A percentile compares a stretch with the other conserved stretches of the same genome.
Evolutionary conservation across 2,797 vertebrate genomes (phyloP).

Genomic region (Phoebastria nigripes): DNA sequence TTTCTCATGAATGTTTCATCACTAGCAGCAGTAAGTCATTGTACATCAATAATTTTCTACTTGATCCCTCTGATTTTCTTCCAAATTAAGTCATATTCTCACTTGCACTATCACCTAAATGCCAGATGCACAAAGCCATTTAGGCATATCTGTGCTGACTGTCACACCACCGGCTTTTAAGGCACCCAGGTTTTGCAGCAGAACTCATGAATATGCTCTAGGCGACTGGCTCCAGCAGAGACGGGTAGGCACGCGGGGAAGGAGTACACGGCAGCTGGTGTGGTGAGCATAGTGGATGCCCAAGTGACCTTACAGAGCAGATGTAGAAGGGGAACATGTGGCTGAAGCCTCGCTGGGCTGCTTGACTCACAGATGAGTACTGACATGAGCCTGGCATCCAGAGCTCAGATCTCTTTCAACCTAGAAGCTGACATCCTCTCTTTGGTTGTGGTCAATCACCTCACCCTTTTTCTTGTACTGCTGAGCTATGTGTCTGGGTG

Average conservation of each 20-base stretch:
- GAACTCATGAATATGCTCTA: fast-evolving
- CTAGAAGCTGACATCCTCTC: not conserved
- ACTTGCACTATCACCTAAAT: not conserved
- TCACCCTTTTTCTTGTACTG: fast-evolving
- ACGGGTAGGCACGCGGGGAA: fast-evolving
- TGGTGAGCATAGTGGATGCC: not conserved
- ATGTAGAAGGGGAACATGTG: fast-evolving
- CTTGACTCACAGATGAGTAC: not conserved
- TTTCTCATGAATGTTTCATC: conserved; percentile 40
- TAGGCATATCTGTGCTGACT: not conserved
- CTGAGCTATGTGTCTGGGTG: not conserved
- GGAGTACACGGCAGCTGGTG: fast-evolving
- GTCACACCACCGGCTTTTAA: not conserved
- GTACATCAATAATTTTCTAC: not conserved
- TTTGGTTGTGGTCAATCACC: not conserved
- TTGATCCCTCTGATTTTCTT: conserved; percentile 1
- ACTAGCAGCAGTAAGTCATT: conserved; percentile 8
- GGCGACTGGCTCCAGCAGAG: not conserved
- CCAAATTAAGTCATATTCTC: not conserved
- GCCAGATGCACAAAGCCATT: not conserved
- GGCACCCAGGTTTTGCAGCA: not conserved
- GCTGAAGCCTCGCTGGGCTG: not conserved
- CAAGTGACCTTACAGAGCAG: not conserved
- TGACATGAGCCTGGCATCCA: not conserved
- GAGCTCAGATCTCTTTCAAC: not conserved